phyloP scores from a whole-genome alignment of 2,888 invertebrate genomes.

The Troides helena region DNA sequence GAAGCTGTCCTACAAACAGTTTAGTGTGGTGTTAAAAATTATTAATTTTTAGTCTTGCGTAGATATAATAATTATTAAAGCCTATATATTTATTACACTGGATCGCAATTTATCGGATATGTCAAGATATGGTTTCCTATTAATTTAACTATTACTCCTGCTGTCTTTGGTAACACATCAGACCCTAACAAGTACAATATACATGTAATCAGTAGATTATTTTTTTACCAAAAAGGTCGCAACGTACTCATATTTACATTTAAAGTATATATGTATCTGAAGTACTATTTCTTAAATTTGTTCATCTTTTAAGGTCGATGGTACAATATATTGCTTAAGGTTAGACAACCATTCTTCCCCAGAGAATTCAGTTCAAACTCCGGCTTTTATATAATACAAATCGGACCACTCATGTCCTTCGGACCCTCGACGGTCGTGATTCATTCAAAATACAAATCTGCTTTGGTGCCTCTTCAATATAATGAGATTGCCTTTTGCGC shows the following conservation, averaged over 20 bases:
- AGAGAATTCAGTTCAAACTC: slow-evolving; percentile 29
- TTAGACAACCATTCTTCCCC: slow-evolving; percentile 29
- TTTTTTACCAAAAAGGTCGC: too few species aligned
- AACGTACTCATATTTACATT: not conserved
- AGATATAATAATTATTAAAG: not conserved
- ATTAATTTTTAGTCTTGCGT: not conserved
- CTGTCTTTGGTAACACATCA: not conserved
- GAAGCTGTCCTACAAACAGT: too few species aligned
- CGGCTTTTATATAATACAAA: slow-evolving; percentile 30
- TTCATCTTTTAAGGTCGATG: slow-evolving; percentile 16
- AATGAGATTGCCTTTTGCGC: slow-evolving; percentile 32
- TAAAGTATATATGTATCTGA: not conserved
- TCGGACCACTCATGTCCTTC: slow-evolving; percentile 30
- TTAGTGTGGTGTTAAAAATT: not conserved
- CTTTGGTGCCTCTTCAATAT: slow-evolving; percentile 32
- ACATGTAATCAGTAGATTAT: not conserved
- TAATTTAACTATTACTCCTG: not conserved
- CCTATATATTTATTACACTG: not conserved
- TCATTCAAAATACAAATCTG: slow-evolving; percentile 32
- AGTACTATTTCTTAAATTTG: slow-evolving; percentile 8
- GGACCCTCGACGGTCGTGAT: slow-evolving; percentile 31
- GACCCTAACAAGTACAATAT: not conserved
- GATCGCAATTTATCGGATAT: not conserved
- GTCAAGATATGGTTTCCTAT: not conserved
- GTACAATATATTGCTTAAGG: slow-evolving; percentile 27